Evolutionary conservation across 1,140 invertebrate genomes (phyloP).

Genomic region (Euura saliciscinereae): DNA sequence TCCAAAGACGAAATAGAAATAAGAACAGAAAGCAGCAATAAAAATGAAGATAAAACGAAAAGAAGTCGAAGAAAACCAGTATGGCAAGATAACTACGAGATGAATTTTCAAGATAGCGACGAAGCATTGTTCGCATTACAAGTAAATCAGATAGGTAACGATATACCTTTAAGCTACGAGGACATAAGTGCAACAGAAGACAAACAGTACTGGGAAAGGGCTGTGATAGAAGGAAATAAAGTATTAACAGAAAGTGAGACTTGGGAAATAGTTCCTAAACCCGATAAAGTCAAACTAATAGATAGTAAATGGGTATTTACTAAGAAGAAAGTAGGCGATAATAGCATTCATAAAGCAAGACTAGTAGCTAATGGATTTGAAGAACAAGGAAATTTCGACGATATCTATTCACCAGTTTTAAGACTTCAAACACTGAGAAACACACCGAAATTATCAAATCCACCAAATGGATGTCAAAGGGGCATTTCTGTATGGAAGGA

Average conservation of each 20-base stretch:
- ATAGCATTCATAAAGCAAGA: constrained; percentile 22
- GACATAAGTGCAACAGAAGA: background rate
- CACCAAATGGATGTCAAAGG: no score
- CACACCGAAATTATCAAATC: no score
- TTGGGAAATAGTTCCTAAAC: background rate
- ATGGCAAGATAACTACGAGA: background rate
- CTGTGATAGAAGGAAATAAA: background rate
- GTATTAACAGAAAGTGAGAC: background rate
- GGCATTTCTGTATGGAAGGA: no score
- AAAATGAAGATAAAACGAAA: background rate
- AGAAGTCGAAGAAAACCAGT: background rate
- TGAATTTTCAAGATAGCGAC: background rate
- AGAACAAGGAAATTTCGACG: no score
- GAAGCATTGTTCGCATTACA: background rate
- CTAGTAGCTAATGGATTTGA: constrained; percentile 19
- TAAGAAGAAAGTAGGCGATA: background rate
- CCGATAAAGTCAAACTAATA: background rate
- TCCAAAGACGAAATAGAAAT: background rate
- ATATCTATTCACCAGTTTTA: no score
- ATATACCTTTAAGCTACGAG: background rate
- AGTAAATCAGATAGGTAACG: background rate
- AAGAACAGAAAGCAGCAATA: background rate
- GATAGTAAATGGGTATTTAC: background rate
- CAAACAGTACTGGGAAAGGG: background rate
- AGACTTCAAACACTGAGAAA: no score